phyloP scores from a whole-genome alignment of 2,113 vertebrate genomes.

The Baryphthengus martii region DNA sequence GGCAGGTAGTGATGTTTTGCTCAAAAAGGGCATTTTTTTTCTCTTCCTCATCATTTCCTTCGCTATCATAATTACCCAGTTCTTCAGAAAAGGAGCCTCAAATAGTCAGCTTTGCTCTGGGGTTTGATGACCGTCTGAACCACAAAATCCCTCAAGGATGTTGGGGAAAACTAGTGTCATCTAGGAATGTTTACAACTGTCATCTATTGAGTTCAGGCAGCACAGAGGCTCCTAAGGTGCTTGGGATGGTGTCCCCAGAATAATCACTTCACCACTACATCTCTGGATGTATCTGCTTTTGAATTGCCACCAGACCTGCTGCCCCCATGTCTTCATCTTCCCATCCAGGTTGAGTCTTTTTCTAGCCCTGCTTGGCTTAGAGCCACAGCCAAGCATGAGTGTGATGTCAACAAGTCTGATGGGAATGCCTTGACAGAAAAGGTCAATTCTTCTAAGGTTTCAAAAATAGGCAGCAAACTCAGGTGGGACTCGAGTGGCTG shows the following conservation, averaged over 20 bases:
- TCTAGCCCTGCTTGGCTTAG: background rate
- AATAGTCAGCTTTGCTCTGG: background rate
- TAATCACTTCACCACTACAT: background rate
- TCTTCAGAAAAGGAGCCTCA: background rate
- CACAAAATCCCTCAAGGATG: background rate
- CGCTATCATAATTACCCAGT: accelerated
- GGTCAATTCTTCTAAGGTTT: background rate
- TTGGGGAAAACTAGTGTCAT: background rate
- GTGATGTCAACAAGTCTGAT: accelerated
- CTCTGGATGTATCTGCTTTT: background rate
- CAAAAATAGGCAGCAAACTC: background rate
- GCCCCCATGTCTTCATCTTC: background rate
- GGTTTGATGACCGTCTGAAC: background rate
- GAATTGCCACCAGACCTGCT: background rate
- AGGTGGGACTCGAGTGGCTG: background rate
- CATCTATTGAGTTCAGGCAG: background rate
- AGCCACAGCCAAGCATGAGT: background rate
- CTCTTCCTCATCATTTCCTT: background rate
- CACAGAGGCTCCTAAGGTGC: background rate
- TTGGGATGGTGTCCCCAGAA: background rate
- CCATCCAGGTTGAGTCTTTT: background rate
- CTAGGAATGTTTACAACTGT: background rate
- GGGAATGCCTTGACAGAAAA: background rate
- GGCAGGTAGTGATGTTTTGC: background rate
- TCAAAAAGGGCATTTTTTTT: background rate